phyloP scores from a whole-genome alignment of 2,888 invertebrate species.

The Lydus trimaculatus region DNA sequence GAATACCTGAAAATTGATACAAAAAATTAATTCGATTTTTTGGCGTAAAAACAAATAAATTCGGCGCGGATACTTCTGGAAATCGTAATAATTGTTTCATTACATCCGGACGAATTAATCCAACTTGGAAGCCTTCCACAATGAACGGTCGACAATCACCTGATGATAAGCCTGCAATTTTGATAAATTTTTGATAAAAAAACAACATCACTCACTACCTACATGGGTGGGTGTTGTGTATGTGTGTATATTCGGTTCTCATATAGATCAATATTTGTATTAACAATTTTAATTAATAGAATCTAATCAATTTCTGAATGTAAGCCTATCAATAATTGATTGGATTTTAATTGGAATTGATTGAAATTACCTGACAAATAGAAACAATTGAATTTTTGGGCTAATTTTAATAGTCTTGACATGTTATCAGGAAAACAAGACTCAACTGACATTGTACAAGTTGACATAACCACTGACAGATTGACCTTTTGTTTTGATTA shows the following conservation, averaged over 20 bases:
- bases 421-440: constrained; percentile 55
- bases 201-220: constrained; percentile 18
- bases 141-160: constrained; percentile 86
- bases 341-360: constrained; percentile 28
- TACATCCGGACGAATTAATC: constrained; percentile 85
- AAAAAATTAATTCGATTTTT: neutral
- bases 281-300: constrained; percentile 26
- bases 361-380: constrained; percentile 71
- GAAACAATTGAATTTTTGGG: constrained; percentile 89
- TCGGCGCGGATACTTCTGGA: constrained; percentile 71
- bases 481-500: constrained; percentile 10
- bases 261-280: constrained; percentile 42
- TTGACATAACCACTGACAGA: constrained; percentile 35
- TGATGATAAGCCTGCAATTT: constrained; percentile 72
- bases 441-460: constrained; percentile 31
- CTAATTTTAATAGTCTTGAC: constrained; percentile 78
- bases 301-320: constrained; percentile 37
- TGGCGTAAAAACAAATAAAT: neutral
- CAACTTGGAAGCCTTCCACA: constrained; percentile 89
- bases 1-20: constrained; percentile 64
- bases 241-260: no score
- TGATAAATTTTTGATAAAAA: constrained; percentile 16
- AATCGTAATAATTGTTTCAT: constrained; percentile 80
- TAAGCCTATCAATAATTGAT: constrained; percentile 27
- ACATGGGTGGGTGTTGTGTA: constrained; percentile 31